Conservation (phyloP, 2,113 vertebrate species). For the Laticauda laticaudata region DNA sequence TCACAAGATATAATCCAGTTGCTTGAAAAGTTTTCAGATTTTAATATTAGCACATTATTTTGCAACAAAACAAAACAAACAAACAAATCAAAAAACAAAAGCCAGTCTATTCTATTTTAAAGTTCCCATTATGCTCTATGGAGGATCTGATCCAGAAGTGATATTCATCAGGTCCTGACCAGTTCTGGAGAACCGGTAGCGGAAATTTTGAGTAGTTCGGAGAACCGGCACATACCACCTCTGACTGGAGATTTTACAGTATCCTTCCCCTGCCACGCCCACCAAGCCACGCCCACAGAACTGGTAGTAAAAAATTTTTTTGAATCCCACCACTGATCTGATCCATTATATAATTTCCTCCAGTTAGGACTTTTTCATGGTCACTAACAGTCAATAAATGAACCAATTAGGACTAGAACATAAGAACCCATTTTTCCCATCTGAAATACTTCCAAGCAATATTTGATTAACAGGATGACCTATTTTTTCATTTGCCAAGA, state of each 20-base stretch:
- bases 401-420: background rate
- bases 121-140: background rate
- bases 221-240: too few species aligned
- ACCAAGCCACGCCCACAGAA: too few species aligned
- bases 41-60: background rate
- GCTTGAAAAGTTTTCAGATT: background rate
- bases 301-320: too few species aligned
- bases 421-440: background rate
- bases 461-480: background rate
- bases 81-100: background rate
- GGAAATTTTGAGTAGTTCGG: too few species aligned
- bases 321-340: background rate
- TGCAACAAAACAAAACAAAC: background rate
- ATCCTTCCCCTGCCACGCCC: too few species aligned
- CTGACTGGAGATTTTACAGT: too few species aligned
- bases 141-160: background rate
- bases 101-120: background rate
- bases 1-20: background rate
- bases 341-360: background rate
- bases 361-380: background rate
- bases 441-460: background rate
- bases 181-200: too few species aligned
- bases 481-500: background rate
- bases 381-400: background rate
- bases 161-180: too few species aligned